Evolutionary conservation across 2,888 invertebrate genomes (phyloP).

Genomic region (Drosophila mercatorum): DNA sequence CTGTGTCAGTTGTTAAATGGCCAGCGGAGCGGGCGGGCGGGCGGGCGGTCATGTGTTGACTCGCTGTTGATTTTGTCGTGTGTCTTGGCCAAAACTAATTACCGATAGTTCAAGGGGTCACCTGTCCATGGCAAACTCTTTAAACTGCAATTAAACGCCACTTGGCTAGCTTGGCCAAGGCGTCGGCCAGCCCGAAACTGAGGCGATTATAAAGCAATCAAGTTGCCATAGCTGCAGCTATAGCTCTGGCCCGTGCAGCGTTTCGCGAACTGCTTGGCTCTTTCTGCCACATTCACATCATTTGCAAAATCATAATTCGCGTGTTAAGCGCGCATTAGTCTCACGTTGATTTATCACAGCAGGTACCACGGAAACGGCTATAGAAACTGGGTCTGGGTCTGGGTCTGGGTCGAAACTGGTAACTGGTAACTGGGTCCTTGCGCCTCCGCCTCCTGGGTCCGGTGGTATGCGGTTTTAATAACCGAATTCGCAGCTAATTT

Average conservation of each 20-base stretch:
- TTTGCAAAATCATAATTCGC: conserved; percentile 83
- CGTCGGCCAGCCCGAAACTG: conserved; percentile 21
- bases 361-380: conserved; percentile 60
- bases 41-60: conserved; percentile 56
- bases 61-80: conserved; percentile 70
- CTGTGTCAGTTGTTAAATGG: conserved; percentile 54
- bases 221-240: conserved; percentile 10
- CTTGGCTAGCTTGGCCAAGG: conserved; percentile 25
- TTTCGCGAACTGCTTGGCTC: conserved; percentile 3
- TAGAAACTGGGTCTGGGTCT: conserved; percentile 70
- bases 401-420: conserved; percentile 24
- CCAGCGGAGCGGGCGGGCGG: neutral
- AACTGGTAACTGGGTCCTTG: conserved; percentile 43
- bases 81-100: conserved; percentile 66
- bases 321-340: conserved; percentile 82
- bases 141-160: conserved; percentile 76
- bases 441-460: too few relatives aligned
- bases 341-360: conserved; percentile 83
- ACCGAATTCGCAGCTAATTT: conserved; percentile 76
- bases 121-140: conserved; percentile 53
- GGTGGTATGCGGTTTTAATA: conserved; percentile 63
- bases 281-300: conserved; percentile 59
- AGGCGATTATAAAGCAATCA: conserved; percentile 78
- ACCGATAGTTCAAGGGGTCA: conserved; percentile 71
- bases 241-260: conserved; percentile 18